Conservation (phyloP, 2,113 vertebrate genomes). For the Acinonyx jubatus region DNA sequence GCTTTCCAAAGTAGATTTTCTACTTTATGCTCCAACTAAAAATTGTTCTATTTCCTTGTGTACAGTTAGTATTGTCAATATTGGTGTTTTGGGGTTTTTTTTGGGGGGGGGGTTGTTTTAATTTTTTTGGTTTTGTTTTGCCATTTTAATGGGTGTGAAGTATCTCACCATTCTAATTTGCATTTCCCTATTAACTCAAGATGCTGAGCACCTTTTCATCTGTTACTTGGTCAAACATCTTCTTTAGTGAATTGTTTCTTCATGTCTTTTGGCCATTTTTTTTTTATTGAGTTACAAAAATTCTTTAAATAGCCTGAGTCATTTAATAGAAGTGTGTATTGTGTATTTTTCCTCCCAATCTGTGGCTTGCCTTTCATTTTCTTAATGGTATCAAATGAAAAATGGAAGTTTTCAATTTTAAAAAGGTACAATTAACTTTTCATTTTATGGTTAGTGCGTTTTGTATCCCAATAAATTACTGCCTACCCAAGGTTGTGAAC, state of each 20-base stretch:
- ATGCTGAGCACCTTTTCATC: not conserved
- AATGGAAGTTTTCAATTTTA: not conserved
- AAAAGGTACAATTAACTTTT: not conserved
- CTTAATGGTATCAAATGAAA: not conserved
- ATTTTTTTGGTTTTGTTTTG: not conserved
- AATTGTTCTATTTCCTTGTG: not conserved
- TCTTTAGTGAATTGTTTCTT: not conserved
- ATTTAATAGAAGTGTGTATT: not conserved
- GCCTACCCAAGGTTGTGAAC: not conserved
- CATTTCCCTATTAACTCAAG: not conserved
- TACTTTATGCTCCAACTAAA: not conserved
- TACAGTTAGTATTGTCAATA: not conserved
- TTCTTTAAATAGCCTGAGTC: not conserved
- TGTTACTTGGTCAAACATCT: not conserved
- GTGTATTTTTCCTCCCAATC: not conserved
- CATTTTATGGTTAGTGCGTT: not conserved
- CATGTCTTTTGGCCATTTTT: not conserved
- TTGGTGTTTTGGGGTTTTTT: not conserved
- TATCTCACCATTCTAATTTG: not conserved
- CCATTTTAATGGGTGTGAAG: not conserved
- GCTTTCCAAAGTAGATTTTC: not conserved
- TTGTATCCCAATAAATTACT: not conserved
- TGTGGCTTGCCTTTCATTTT: not conserved
- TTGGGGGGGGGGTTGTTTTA: not conserved
- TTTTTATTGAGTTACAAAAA: not conserved